Evolutionary conservation across 1,140 invertebrate species (phyloP).

Genomic region (Anastrepha ludens): DNA sequence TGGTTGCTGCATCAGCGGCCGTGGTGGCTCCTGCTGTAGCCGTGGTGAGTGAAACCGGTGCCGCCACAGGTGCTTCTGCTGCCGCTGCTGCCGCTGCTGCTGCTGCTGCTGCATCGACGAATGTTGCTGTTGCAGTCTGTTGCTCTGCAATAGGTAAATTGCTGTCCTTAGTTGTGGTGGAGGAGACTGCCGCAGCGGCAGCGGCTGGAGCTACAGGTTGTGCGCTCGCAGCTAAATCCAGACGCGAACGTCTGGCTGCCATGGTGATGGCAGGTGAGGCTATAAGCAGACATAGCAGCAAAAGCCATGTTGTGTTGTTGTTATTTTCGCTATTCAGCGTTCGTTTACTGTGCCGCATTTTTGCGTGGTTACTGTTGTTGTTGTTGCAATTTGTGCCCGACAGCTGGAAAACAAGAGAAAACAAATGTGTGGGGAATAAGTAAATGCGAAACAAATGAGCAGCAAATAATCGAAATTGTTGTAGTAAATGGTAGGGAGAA

Average conservation of each 20-base stretch:
- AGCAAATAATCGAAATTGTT: conserved; percentile 34
- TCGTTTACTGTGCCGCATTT: conserved; percentile 43
- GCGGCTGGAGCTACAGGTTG: conserved; percentile 27
- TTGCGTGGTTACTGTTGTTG: conserved; percentile 27
- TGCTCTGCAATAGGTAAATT: conserved; percentile 31
- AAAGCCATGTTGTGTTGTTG: conserved; percentile 35
- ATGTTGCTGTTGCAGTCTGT: background rate
- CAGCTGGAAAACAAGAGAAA: background rate
- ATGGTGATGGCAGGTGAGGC: conserved; percentile 10
- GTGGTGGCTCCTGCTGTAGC: background rate
- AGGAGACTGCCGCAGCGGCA: background rate
- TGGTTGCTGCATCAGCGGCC: background rate
- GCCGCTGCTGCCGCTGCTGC: background rate
- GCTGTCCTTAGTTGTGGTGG: conserved; percentile 36
- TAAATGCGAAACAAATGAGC: conserved; percentile 39
- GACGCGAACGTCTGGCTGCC: conserved; percentile 55
- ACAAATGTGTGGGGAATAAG: background rate
- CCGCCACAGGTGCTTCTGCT: conserved; percentile 1
- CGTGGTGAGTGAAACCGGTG: background rate
- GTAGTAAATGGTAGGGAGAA: background rate
- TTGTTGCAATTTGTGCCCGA: background rate
- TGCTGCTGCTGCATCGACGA: background rate
- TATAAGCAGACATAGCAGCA: conserved; percentile 53
- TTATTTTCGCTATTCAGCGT: conserved; percentile 17
- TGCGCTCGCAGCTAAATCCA: conserved; percentile 45